These are phyloP conservation scores for Aplysia californica DNA, from an alignment of 1,140 invertebrate genomes.

Conservation along the genomic window DNA sequence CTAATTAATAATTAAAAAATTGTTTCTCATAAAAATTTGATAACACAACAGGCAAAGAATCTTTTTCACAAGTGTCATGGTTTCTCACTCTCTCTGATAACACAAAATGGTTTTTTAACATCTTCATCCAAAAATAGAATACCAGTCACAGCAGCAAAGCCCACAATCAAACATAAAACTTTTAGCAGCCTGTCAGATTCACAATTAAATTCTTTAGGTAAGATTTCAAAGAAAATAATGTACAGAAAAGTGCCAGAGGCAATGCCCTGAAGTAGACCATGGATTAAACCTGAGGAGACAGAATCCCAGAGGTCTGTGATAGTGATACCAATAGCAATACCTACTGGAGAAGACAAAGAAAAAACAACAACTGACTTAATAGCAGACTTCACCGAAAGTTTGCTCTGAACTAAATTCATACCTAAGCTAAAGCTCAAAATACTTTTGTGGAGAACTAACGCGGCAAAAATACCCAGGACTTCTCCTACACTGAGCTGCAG, in stretches of 20 bases:
- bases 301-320: conserved; percentile 66
- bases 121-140: conserved; percentile 44
- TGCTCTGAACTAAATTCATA: conserved; percentile 75
- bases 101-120: conserved; percentile 30
- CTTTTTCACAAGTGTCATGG: too few relatives aligned
- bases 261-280: conserved; percentile 74
- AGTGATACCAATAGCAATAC: conserved; percentile 74
- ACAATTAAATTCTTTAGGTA: conserved; percentile 72
- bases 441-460: conserved; percentile 74
- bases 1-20: too few relatives aligned
- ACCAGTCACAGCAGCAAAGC: conserved; percentile 48
- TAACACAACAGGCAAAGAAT: too few relatives aligned
- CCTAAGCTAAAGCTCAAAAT: conserved; percentile 75
- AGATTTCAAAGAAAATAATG: conserved; percentile 91
- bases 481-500: conserved; percentile 67
- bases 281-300: conserved; percentile 64
- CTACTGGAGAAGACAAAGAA: conserved; percentile 77
- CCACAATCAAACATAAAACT: conserved; percentile 55
- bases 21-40: too few relatives aligned
- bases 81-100: conserved; percentile 1
- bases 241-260: conserved; percentile 94
- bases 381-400: conserved; percentile 70
- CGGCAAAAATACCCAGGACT: conserved; percentile 71
- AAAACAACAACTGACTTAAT: conserved; percentile 67
- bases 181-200: conserved; percentile 54